Evolutionary conservation across 2,888 invertebrate genomes (phyloP), one percentile per base, ranked within the genome.

Genomic region (Protula sp.): DNA sequence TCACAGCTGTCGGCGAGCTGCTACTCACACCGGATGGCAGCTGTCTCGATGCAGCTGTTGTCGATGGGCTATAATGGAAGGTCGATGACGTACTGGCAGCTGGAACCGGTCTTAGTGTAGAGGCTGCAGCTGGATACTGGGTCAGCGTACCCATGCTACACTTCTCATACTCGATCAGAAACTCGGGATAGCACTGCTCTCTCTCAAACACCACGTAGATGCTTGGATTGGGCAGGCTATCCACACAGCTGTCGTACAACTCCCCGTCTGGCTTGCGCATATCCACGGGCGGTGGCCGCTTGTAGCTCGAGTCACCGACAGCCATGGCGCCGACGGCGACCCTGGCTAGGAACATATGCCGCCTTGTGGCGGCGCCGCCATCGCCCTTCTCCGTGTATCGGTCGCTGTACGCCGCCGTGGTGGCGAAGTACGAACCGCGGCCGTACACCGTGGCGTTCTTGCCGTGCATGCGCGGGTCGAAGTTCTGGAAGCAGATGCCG

Each of bases 241-340:
- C 65, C 9, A 73, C 73, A 60, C 73, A 73, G 0, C 72, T 72
- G 54, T 74, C 72, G 55, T 69, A 77, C 52, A 72, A 70, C 47
- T 71, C 72, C 1, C 74, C 75, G 58, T 69, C 70, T 4, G 73
- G 74, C 47, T 73, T 71, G 3, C 58, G 59, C 9, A 65, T 63
- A 14, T 74, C 67, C n/a, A 63, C 63, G 4, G 58, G 59, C 2
- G 74, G 74, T 1, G 73, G 73, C 5, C 72, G 57, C 27, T 38
- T 38, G 45, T n/a, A 14, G 45, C 9, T 38, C 45, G n/a, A 14
- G 9, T 38, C n/a, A 38, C 45, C 45, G 9, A 14, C n/a, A 38
- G 9, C 9, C 9, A n/a, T 38, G 45, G 9, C 9, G 45, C 45
- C 45, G 9, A 38, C 45, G n/a, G n/a, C 9, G 45, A 38, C n/a